Conservation (phyloP, 2,113 vertebrate genomes). For the Ursus arctos region DNA sequence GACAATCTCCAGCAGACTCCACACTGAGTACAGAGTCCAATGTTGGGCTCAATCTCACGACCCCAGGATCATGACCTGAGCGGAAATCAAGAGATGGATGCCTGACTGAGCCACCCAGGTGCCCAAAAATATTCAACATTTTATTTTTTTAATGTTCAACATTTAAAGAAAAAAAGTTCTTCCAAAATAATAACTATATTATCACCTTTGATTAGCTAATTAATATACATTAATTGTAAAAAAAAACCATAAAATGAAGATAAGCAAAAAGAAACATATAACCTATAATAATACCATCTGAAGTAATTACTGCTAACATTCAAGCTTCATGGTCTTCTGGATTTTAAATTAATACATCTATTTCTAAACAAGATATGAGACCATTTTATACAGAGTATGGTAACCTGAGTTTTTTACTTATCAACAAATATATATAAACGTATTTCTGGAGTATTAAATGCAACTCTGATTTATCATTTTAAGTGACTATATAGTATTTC, state of each 20-base stretch:
- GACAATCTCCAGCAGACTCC: neutral
- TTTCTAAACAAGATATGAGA: slow-evolving; percentile 23
- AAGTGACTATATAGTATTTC: neutral
- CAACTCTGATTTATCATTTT: neutral
- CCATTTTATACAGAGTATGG: neutral
- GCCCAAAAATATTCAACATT: neutral
- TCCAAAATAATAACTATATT: slow-evolving; percentile 22
- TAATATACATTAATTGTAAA: neutral
- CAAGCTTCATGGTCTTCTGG: neutral
- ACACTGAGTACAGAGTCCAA: neutral
- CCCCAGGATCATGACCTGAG: neutral
- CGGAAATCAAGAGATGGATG: neutral
- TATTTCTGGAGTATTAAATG: neutral
- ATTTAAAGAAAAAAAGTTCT: neutral
- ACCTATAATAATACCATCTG: neutral
- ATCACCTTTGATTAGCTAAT: neutral
- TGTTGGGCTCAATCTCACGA: neutral
- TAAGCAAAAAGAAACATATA: neutral
- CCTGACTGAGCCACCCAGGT: neutral
- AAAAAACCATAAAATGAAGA: neutral
- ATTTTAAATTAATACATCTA: neutral
- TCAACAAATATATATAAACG: neutral
- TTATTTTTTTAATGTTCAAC: neutral
- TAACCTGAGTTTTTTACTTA: slow-evolving; percentile 10
- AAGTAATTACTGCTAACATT: neutral